These are phyloP conservation scores for Synanthedon myopaeformis DNA, from an alignment of 2,888 invertebrate species.

Conservation along the genomic window DNA sequence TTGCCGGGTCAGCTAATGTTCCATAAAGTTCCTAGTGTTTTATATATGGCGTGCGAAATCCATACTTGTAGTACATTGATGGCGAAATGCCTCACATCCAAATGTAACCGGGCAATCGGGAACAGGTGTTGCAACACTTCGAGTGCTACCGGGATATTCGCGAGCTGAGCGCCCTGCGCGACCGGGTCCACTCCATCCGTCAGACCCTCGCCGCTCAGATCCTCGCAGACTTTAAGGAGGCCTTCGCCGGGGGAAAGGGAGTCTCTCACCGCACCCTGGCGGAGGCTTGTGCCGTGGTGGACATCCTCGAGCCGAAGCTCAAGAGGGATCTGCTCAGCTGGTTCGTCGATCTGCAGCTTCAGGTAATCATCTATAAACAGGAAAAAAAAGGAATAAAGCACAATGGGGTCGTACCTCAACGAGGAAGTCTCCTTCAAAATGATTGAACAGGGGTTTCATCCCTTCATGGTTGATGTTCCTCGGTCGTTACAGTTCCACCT, in stretches of 20 bases:
- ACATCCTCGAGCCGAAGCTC: constrained; percentile 83
- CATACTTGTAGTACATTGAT: neutral
- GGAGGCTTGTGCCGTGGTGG: constrained; percentile 50
- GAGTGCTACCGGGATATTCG: constrained; percentile 91
- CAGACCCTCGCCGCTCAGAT: constrained; percentile 88
- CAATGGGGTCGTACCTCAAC: too few relatives aligned
- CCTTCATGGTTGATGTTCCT: too few relatives aligned
- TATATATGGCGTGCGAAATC: too few relatives aligned
- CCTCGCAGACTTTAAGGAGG: constrained; percentile 89
- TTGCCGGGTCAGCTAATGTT: too few relatives aligned
- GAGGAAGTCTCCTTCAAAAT: too few relatives aligned
- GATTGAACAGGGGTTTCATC: too few relatives aligned
- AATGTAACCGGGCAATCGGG: too few relatives aligned
- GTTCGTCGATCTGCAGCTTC: constrained; percentile 86
- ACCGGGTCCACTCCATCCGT: constrained; percentile 83
- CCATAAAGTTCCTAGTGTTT: too few relatives aligned
- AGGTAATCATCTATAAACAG: constrained; percentile 41
- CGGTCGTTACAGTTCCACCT: too few relatives aligned
- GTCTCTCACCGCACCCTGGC: constrained; percentile 39
- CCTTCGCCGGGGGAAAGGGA: constrained; percentile 74
- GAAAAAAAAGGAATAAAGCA: too few relatives aligned
- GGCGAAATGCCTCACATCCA: neutral
- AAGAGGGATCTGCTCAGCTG: constrained; percentile 89
- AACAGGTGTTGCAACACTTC: constrained; percentile 95
- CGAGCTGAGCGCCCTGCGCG: constrained; percentile 88